Evolutionary conservation across 2,888 invertebrate genomes (phyloP), one percentile per base, ranked within the genome.

Genomic region (Carpatolechia fugitivella): DNA sequence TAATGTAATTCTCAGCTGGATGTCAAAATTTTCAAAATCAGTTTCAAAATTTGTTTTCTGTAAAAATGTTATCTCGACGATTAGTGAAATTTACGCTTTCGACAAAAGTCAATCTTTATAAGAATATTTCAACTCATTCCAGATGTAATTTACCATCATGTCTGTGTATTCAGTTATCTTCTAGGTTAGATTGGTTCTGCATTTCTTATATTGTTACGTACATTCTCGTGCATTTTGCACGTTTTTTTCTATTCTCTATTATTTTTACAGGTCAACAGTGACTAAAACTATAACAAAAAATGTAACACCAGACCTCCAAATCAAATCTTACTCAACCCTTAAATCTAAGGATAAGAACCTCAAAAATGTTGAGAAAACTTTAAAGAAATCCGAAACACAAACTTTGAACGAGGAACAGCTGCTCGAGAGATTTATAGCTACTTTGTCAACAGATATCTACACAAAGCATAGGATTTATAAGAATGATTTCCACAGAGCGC

Each of bases 381-480:
- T 20, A 29, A 44, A 29, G 29, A 13, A 44, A 0, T 10, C n/a
- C 6, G n/a, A 10, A 13, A 30, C 16, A 5, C 14, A 18, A 20
- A 13, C 49, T 36, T 57, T 59, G 60, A 60, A 58, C 54, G 41
- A 58, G 13, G 78, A 81, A 52, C 84, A 86, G 36, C 59, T 87
- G 11, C 68, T 90, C 10, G 90, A 89, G 60, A 89, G 86, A 62
- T 62, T 80, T 7, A 74, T 88, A 53, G 74, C 85, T 46, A 72
- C 73, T 3, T 61, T 90, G 13, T 87, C 84, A n/a, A 65, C 78
- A 54, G 85, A 85, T 55, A 82, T 89, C 55, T 75, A 85, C 46
- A 80, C 82, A 58, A 90, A 88, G 58, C 80, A 87, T 56, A 76
- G 89, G 66, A 82, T 90, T 0, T 90, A 90, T 57, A 88, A 84